These are phyloP conservation scores for Variabilichromis moorii DNA, from an alignment of 2,113 vertebrate species.

Conservation along the genomic window DNA sequence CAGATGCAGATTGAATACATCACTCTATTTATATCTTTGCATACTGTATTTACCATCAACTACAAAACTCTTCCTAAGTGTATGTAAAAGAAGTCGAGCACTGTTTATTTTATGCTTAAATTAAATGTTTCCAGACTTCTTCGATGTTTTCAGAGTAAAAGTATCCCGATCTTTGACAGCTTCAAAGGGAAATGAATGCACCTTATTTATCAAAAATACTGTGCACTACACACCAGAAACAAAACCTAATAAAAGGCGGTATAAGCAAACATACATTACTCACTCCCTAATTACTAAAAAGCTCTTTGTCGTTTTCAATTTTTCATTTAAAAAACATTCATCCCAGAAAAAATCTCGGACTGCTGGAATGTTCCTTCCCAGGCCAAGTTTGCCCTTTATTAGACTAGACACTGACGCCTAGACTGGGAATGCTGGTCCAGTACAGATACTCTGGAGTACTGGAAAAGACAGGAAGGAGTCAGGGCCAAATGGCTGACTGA, in stretches of 20 bases:
- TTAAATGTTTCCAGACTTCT: not conserved
- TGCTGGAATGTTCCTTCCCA: not conserved
- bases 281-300: not conserved
- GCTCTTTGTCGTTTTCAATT: not conserved
- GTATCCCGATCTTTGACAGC: not conserved
- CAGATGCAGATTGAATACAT: not conserved
- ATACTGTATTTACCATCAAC: not conserved
- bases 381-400: not conserved
- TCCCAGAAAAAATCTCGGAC: not conserved
- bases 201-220: not conserved
- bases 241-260: not conserved
- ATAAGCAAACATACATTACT: not conserved
- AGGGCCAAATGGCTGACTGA: constrained; percentile 17
- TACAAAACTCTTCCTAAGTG: not conserved
- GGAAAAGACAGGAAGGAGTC: constrained; percentile 40
- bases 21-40: not conserved
- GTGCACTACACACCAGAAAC: not conserved
- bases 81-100: not conserved
- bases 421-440: constrained; percentile 6
- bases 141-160: not conserved
- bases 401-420: not conserved
- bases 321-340: not conserved
- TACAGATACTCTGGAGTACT: not conserved
- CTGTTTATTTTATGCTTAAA: not conserved
- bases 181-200: not conserved